Percentiles rank a stretch among this genome's conserved stretches.
Conservation (phyloP, 2,113 vertebrate genomes). For the Arenaria interpres region DNA sequence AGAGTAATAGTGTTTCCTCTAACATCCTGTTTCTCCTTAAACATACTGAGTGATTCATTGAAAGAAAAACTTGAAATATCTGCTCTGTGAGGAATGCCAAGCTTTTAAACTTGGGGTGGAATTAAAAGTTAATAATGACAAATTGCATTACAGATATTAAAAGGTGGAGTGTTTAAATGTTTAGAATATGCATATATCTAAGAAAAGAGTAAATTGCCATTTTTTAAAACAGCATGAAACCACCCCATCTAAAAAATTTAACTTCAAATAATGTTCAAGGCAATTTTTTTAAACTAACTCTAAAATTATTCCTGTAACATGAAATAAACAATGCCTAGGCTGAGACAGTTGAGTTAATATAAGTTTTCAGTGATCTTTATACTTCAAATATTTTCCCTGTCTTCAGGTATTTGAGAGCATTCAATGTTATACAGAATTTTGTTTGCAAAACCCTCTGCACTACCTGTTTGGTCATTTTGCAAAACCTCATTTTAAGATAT, state of each 20-base stretch:
- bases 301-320: neutral
- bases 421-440: neutral
- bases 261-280: neutral
- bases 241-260: neutral
- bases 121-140: neutral
- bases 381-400: neutral
- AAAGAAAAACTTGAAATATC: neutral
- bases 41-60: neutral
- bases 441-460: accelerated
- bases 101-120: neutral
- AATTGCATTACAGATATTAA: neutral
- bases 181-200: neutral
- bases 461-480: neutral
- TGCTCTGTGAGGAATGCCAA: neutral
- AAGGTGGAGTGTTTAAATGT: neutral
- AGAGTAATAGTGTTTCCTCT: neutral
- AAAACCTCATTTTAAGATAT: neutral
- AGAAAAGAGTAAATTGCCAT: neutral
- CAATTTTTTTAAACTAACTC: neutral
- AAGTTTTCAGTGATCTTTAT: neutral
- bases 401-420: neutral
- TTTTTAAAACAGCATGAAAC: neutral
- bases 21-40: neutral
- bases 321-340: neutral
- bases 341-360: neutral